Conservation (phyloP, 2,888 invertebrate species). For the Drosophila suboccidentalis region DNA sequence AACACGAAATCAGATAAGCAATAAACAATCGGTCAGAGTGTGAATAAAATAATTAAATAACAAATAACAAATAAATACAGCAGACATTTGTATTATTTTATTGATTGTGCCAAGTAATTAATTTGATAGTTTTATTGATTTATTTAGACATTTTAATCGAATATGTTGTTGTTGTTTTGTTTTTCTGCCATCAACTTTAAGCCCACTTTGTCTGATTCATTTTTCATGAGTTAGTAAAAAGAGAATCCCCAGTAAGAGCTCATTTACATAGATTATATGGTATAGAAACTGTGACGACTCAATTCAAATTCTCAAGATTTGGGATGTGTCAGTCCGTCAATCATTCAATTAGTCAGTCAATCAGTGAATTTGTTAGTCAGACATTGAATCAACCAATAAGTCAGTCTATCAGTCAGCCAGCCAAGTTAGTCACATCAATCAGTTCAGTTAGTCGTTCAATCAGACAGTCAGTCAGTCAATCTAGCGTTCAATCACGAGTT, state of each 20-base stretch:
- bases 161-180: background rate
- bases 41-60: slow-evolving; percentile 1
- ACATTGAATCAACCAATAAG: background rate
- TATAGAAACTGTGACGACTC: too few relatives aligned
- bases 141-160: background rate
- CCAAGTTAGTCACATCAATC: background rate
- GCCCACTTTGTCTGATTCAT: too few relatives aligned
- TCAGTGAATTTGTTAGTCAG: background rate
- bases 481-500: background rate
- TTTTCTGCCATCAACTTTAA: background rate
- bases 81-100: background rate
- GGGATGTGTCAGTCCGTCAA: background rate
- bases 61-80: slow-evolving; percentile 1
- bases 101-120: background rate
- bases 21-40: slow-evolving; percentile 2
- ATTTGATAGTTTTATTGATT: background rate
- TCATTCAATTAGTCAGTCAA: background rate
- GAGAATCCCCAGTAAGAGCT: too few relatives aligned
- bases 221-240: too few relatives aligned
- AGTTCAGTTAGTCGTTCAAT: background rate
- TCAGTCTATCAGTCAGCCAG: background rate
- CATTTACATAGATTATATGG: too few relatives aligned
- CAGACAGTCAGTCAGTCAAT: background rate
- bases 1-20: slow-evolving; percentile 17
- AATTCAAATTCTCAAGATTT: background rate